Base-by-base conservation (phyloP, 1,140 invertebrate genomes). In the Orius laevigatus region DNA sequence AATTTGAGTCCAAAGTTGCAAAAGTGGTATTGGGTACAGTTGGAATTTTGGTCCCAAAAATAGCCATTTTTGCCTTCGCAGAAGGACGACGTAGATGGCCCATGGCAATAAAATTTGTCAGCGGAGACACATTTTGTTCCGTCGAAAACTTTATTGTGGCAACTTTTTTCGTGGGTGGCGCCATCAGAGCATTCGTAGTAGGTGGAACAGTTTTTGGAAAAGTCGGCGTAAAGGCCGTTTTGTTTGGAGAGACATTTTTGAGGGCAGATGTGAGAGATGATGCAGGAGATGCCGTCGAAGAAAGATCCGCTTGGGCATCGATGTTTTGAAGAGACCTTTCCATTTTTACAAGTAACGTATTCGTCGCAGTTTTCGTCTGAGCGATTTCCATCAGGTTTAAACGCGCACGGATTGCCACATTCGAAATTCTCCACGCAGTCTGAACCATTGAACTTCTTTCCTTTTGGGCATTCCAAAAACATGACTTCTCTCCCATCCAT, bases 11-110 rank as follows among this genome's bases (percentile, higher is more conserved):
- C 56, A 16, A 65, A 64, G 25, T 60, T 61, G 48, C 71, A 73
- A 52, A 69, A 66, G 51, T 63, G 71, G 53, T 73, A 73, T 11
- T 59, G 61, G 3, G 61, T 65, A 49, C 71, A 73, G 43, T 66
- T 66, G 4, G 65, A 64, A 43, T 38, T 36, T 40, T 51, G 48
- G 50, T 58, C 55, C 2, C 36, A 15, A 42, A 50, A 41, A 9
- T 48, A 47, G 18, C 56, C 56, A 48, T 55, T 49, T 10, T 39
- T 41, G 33, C 48, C 50, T 18, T 47, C 38, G 18, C 42, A 47
- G 44, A 51, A 66, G 53, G 50, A 62, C 63, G 49, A 59, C 54
- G 19, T 59, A 51, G 12, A 58, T 60, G 50, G 61, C 65, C 31
- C 65, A 36, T 63, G 55, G 49, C 68, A 70, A 19, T 57, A 53